Conservation (phyloP, 2,113 vertebrate species). For the Nothoprocta pentlandii region DNA sequence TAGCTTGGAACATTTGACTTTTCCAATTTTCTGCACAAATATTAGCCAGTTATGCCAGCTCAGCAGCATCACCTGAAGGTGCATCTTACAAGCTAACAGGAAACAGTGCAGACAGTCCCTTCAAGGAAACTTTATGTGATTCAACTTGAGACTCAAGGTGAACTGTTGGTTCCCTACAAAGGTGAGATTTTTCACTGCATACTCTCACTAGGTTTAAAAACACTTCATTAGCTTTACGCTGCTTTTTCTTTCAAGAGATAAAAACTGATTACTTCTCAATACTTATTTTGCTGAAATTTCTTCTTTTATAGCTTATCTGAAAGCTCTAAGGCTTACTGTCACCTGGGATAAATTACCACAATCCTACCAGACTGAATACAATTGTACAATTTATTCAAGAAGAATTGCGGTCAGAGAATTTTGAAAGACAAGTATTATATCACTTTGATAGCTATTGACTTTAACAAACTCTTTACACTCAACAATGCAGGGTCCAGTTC, state of each 20-base stretch:
- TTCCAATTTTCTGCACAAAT: not conserved
- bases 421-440: not conserved
- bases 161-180: not conserved
- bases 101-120: not conserved
- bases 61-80: not conserved
- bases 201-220: not conserved
- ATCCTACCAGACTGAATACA: not conserved
- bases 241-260: not conserved
- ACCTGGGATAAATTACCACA: conserved; percentile 18
- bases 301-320: not conserved
- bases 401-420: not conserved
- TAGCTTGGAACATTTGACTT: not conserved
- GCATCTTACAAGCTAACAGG: not conserved
- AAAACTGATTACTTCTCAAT: not conserved
- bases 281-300: not conserved
- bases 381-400: not conserved
- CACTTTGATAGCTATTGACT: not conserved
- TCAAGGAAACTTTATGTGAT: not conserved
- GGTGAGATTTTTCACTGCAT: not conserved
- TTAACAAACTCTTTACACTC: not conserved
- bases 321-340: not conserved
- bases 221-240: not conserved
- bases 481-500: not conserved
- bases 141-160: not conserved
- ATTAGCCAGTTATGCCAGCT: not conserved